Evolutionary conservation across 2,888 invertebrate species (phyloP), one percentile per base, ranked within the genome.

Genomic region (Agrypnus murinus): DNA sequence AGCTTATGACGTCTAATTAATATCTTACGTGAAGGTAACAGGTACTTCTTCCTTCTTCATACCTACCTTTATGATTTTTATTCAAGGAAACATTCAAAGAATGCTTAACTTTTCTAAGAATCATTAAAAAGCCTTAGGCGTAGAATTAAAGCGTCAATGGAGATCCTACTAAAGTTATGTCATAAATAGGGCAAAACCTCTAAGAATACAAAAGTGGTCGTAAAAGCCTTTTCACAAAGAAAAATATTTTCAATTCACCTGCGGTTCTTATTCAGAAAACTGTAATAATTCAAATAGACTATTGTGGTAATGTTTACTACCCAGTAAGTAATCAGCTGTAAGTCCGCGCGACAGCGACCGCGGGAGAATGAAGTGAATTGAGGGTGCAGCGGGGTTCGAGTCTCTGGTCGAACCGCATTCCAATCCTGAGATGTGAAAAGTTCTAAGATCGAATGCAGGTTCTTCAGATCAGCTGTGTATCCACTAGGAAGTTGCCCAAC

Each of bases 321-420:
- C 63, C 62, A 69, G 57, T 63, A 69, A 69, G 55, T 60, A 69
- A 69, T 69, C 64, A 69, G 69, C 64, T 70, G 70, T 70, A 70
- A 69, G 50, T 59, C 59, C 45, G 31, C 48, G 50, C 58, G 65
- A 65, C 62, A 71, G 66, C 62, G 43, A 72, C 62, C 72, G 69
- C 69, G 69, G 65, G 69, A 69, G 74, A 72, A 74, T 74, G 53
- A 58, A 75, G 63, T 72, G 72, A 75, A 74, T 72, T 75, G 74
- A 75, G 75, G 73, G 73, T 73, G 76, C 73, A 73, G 71, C 74
- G 69, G 72, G 72, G 72, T 72, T 74, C 59, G 68, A 72, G 60
- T 32, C 71, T 73, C 74, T 75, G 62, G 76, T 73, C 70, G 65
- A 69, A 76, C 76, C 76, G 69, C 76, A 76, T 76, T 76, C 76